Conservation (phyloP, 2,888 invertebrate genomes). For the Phlogophora meticulosa region DNA sequence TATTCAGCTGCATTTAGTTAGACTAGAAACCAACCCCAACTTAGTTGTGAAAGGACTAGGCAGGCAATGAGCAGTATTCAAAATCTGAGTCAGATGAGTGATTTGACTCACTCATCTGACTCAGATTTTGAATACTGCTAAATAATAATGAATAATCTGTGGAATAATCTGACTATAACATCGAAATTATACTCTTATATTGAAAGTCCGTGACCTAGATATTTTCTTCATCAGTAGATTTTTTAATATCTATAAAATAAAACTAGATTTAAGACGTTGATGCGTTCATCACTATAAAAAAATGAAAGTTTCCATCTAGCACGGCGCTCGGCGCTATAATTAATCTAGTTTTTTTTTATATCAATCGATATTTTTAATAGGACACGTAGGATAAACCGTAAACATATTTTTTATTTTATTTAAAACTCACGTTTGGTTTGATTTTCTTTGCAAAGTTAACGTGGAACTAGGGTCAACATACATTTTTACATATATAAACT, state of each 20-base stretch:
- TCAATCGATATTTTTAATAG: constrained; percentile 17
- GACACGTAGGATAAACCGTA: not conserved
- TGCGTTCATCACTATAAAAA: constrained; percentile 17
- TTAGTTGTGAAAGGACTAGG: too few relatives aligned
- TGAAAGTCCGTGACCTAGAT: constrained; percentile 5
- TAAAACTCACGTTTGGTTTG: too few relatives aligned
- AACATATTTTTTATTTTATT: not conserved
- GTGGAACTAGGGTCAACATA: too few relatives aligned
- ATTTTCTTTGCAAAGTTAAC: too few relatives aligned
- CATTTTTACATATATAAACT: too few relatives aligned
- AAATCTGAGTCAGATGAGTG: too few relatives aligned
- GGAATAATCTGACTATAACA: not conserved
- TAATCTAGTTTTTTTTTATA: constrained; percentile 8
- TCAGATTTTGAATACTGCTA: too few relatives aligned
- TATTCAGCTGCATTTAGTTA: too few relatives aligned
- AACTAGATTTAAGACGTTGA: constrained; percentile 14
- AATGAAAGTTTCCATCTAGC: constrained; percentile 12
- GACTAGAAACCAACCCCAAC: too few relatives aligned
- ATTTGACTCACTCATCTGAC: too few relatives aligned
- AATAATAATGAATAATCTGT: too few relatives aligned
- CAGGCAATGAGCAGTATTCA: too few relatives aligned
- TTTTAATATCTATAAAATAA: constrained; percentile 2
- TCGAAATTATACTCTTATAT: not conserved
- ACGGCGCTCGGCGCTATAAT: constrained; percentile 3
- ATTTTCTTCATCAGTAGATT: not conserved